Percentiles rank a stretch among this genome's conserved stretches.
These are phyloP conservation scores for Drosophila leonis DNA, from an alignment of 2,888 invertebrate species.

Conservation along the genomic window DNA sequence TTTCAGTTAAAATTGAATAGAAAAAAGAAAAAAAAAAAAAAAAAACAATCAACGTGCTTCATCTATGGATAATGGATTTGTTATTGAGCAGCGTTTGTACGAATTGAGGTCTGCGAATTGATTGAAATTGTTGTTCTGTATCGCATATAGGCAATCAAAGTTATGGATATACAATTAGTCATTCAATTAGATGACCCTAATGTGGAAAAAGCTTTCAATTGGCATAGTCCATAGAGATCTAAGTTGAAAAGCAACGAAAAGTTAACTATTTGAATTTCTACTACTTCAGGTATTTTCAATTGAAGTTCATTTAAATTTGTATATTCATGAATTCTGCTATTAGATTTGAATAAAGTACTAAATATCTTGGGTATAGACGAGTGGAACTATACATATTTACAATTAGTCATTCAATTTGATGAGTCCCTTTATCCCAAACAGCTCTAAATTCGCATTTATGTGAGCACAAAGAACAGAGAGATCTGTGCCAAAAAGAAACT, in stretches of 20 bases:
- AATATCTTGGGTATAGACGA: background rate
- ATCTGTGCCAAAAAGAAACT: background rate
- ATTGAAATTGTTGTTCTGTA: conserved; percentile 44
- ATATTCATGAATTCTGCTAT: background rate
- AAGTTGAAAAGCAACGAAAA: background rate
- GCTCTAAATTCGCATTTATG: background rate
- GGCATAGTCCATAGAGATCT: background rate
- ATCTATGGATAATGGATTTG: conserved; percentile 67
- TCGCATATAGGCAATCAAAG: conserved; percentile 44
- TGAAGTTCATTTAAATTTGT: background rate
- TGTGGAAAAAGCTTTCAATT: conserved; percentile 22
- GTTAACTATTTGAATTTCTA: background rate
- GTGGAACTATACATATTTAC: background rate
- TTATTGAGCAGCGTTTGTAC: conserved; percentile 56
- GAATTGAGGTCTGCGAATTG: conserved; percentile 56
- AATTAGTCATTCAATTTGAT: background rate
- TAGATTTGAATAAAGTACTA: background rate
- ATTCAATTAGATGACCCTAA: conserved; percentile 20
- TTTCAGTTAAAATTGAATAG: conserved; percentile 25
- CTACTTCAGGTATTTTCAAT: background rate
- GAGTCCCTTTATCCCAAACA: background rate
- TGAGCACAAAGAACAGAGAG: background rate
- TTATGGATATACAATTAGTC: conserved; percentile 55
- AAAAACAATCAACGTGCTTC: conserved; percentile 44
- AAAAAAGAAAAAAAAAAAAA: background rate